Evolutionary conservation across 1,140 invertebrate genomes (phyloP), one percentile per base, ranked within the genome.

Genomic region (Elymnias hypermnestra): DNA sequence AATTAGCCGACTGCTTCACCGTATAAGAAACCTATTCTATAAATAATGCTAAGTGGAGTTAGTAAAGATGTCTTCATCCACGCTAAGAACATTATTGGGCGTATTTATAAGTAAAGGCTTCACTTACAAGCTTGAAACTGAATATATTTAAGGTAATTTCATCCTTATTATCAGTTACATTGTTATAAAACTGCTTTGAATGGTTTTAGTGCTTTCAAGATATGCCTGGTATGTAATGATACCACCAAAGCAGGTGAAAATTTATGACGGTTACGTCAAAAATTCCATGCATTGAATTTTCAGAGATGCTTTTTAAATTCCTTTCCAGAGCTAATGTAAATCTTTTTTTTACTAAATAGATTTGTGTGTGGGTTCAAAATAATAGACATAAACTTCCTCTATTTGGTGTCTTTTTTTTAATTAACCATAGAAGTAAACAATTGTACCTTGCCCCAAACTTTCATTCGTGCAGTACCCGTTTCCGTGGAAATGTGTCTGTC

Each of bases 1-100:
- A 53, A 41, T 46, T 46, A 46, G 26, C 29, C 39, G 46, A 53
- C 40, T 47, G 31, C 29, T 35, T 29, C 33, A 21, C 29, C 21
- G 39, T 12, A 15, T 29, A 28, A 53, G 19, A 39, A 14, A 41
- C 14, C 21, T 35, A 28, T 48, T 48, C 23, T 15, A 17, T 41
- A 46, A 38, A 25, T 39, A 40, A 41, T 12, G 45, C 19, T 42
- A 36, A 41, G 25, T 26, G 13, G 28, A 31, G 9, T 13, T 13
- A 29, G 10, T 41, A 41, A 48, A 41, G 38, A 48, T 36, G 28
- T 48, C 46, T 49, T 35, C 29, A 37, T 28, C 31, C 22, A 26
- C 15, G 37, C 18, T 37, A 25, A 39, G 31, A 14, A 23, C 46
- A 49, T 49, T 49, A 40, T 22, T 17, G 12, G 22, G 26, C 8